A percentile compares a stretch with the other conserved stretches of the same genome.
Evolutionary conservation across 2,113 vertebrate genomes (phyloP).

Genomic region (Leptodactylus fuscus): DNA sequence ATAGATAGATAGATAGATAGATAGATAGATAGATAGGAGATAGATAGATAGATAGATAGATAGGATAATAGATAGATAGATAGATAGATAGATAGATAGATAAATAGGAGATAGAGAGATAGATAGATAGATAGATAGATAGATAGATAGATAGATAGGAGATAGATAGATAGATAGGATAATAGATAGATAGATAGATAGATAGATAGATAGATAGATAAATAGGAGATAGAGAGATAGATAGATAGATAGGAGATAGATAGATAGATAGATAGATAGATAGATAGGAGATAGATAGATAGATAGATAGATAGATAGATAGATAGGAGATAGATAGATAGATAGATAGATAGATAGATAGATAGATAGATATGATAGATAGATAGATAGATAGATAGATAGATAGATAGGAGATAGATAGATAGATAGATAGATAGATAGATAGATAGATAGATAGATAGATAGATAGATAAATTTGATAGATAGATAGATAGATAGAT

Average conservation of each 20-base stretch:
- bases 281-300: background rate
- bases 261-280: background rate
- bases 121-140: background rate
- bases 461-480: too few species aligned
- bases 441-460: background rate
- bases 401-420: background rate
- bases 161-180: background rate
- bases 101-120: background rate
- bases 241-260: background rate
- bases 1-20: background rate
- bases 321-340: background rate
- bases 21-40: too few species aligned
- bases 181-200: too few species aligned
- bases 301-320: background rate
- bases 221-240: background rate
- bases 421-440: background rate
- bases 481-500: too few species aligned
- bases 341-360: background rate
- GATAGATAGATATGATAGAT: background rate
- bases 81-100: too few species aligned
- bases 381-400: background rate
- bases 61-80: too few species aligned
- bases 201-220: too few species aligned
- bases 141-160: too few species aligned
- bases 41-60: too few species aligned